Evolutionary conservation across 2,888 invertebrate genomes (phyloP).

Genomic region (Brachypalpus laphriformis): DNA sequence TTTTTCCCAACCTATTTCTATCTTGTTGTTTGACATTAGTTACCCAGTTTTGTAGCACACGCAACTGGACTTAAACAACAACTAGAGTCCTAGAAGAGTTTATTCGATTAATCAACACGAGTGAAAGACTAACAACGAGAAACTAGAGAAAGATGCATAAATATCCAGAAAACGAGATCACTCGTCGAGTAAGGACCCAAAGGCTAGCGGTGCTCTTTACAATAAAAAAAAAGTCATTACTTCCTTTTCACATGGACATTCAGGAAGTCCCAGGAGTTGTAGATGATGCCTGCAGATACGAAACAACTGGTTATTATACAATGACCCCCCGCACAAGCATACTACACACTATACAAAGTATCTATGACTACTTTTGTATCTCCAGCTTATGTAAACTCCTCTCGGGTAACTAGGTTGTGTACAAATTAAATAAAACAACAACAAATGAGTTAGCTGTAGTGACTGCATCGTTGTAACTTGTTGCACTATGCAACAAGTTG

Average conservation of each 20-base stretch:
- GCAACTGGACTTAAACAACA: constrained; percentile 43
- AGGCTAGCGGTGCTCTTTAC: background rate
- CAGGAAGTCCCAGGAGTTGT: constrained; percentile 64
- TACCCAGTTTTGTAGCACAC: constrained; percentile 51
- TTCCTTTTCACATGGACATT: constrained; percentile 64
- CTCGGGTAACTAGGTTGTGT: constrained; percentile 52
- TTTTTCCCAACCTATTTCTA: constrained; percentile 58
- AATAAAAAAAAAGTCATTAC: background rate
- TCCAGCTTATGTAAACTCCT: constrained; percentile 40
- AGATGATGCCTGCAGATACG: constrained; percentile 14
- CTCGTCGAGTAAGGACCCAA: constrained; percentile 8
- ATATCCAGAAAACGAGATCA: constrained; percentile 49
- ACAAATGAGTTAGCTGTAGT: constrained; percentile 23
- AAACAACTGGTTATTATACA: constrained; percentile 41
- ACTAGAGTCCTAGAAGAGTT: constrained; percentile 41
- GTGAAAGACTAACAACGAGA: too few relatives aligned
- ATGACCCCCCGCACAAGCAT: constrained; percentile 11
- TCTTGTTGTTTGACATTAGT: constrained; percentile 56
- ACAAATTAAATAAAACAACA: constrained; percentile 37
- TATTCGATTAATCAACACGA: constrained; percentile 54
- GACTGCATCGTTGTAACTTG: constrained; percentile 31
- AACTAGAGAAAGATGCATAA: too few relatives aligned
- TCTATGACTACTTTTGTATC: too few relatives aligned
- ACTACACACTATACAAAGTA: background rate
- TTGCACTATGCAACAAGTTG: constrained; percentile 64